These are phyloP conservation scores for Lithobates sylvaticus DNA, from an alignment of 2,797 vertebrate species.

Conservation along the genomic window DNA sequence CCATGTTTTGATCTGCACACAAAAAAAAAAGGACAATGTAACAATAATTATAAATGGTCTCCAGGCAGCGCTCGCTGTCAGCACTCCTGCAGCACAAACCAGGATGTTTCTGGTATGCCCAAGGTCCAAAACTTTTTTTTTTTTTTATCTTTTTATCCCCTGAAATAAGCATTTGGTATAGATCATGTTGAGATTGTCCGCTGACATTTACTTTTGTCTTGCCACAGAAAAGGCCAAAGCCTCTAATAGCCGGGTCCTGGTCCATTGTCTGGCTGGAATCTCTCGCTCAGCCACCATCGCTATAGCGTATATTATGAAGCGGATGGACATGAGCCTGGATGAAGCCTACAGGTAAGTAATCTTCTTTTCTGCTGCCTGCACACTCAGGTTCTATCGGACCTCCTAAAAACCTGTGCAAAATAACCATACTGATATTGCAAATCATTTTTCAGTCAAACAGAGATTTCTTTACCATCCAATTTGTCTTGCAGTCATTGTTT, in stretches of 20 bases:
- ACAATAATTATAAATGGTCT: no score
- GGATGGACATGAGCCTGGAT: slow-evolving; percentile 95
- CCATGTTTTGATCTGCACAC: background rate
- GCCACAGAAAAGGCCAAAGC: slow-evolving; percentile 92
- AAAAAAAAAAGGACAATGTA: background rate
- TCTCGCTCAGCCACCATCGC: slow-evolving; percentile 96
- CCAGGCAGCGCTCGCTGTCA: no score
- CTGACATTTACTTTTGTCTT: background rate
- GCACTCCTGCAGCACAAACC: no score
- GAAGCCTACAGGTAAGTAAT: slow-evolving; percentile 97
- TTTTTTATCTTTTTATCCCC: no score
- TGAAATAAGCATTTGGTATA: background rate
- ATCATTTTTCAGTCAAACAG: no score
- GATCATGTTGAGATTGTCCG: background rate
- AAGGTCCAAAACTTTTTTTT: background rate
- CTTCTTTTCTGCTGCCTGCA: background rate
- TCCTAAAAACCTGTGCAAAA: no score
- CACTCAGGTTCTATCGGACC: no score
- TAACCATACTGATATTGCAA: no score
- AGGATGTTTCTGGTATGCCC: background rate
- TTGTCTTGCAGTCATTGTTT: no score
- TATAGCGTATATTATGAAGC: slow-evolving; percentile 98
- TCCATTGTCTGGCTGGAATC: slow-evolving; percentile 98
- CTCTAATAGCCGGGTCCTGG: slow-evolving; percentile 87
- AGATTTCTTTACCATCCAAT: no score